phyloP scores from a whole-genome alignment of 2,888 invertebrate species.

The Brenthis ino region DNA sequence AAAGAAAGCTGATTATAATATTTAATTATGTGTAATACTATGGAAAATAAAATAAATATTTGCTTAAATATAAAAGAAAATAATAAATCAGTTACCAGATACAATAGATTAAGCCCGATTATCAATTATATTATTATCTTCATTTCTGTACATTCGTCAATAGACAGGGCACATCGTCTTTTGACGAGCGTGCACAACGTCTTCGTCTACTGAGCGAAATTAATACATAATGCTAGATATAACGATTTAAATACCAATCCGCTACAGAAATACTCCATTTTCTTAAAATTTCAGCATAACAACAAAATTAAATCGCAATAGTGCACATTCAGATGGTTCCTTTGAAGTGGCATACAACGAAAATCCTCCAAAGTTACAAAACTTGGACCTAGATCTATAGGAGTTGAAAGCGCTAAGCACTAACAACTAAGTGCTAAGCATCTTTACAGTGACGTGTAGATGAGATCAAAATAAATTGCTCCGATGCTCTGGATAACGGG shows the following conservation, averaged over 20 bases:
- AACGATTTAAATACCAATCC: background rate
- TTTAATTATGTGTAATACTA: no score
- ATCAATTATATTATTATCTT: no score
- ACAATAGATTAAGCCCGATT: no score
- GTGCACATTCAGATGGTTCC: constrained; percentile 13
- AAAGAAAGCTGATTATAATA: no score
- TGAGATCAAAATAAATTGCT: constrained; percentile 55
- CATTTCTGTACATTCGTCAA: no score
- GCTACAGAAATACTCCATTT: background rate
- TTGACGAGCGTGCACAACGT: no score
- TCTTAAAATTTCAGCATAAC: constrained; percentile 2
- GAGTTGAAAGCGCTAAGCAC: constrained; percentile 23
- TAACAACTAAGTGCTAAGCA: constrained; percentile 24
- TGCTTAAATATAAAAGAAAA: no score
- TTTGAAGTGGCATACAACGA: constrained; percentile 9
- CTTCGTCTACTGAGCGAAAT: no score
- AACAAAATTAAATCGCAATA: constrained; percentile 13
- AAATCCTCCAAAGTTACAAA: constrained; percentile 2
- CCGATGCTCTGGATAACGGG: constrained; percentile 44
- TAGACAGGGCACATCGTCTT: no score
- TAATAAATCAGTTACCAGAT: no score
- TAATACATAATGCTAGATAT: background rate
- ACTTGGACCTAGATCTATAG: background rate
- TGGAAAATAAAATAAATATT: no score
- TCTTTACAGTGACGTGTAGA: constrained; percentile 38